Evolutionary conservation across 2,113 vertebrate species (phyloP), one percentile per base, ranked within the genome.

Genomic region (Sapajus apella): DNA sequence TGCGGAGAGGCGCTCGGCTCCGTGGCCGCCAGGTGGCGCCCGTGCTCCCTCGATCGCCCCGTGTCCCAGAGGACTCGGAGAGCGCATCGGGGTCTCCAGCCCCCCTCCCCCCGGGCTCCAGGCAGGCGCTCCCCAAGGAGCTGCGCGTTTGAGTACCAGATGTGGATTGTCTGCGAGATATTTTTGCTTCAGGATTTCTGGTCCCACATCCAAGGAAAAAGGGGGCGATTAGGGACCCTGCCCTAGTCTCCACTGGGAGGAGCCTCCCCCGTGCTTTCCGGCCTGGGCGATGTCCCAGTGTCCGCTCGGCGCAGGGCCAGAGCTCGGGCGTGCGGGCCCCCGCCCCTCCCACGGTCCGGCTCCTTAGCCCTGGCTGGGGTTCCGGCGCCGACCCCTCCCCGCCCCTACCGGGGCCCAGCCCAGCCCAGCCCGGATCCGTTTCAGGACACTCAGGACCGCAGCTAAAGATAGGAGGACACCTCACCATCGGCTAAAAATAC

Each of bases 401-500:
- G 30, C 55, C 80, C 72, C 73, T 61, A 43, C 37, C 64, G 6
- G 52, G 52, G 66, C 27, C 64, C 94, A 72, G 66, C 23, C 83
- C 96, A 77, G 96, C 52, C 55, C 56, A 45, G 94, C 79, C 68
- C 73, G 8, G 97, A 95, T 95, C 88, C 77, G 68, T 96, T 94
- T 95, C 97, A 84, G 95, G 92, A 76, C 89, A 85, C 77, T 35
- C 35, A 85, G 56, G 50, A 92, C 56, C 55, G 37, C 18, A 45
- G 81, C 98, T 98, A 97, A 97, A 97, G 95, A 97, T 96, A 98
- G 98, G 93, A 96, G 61, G 32, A 92, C 95, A 93, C 68, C 93
- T 97, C 98, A 95, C 83, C 82, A 23, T 47, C 35, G 14, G 76
- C 98, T 98, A 97, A 97, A 97, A 98, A 96, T 97, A 97, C 88